Evolutionary conservation across 1,140 invertebrate species (phyloP).

Genomic region (Episyrphus balteatus): DNA sequence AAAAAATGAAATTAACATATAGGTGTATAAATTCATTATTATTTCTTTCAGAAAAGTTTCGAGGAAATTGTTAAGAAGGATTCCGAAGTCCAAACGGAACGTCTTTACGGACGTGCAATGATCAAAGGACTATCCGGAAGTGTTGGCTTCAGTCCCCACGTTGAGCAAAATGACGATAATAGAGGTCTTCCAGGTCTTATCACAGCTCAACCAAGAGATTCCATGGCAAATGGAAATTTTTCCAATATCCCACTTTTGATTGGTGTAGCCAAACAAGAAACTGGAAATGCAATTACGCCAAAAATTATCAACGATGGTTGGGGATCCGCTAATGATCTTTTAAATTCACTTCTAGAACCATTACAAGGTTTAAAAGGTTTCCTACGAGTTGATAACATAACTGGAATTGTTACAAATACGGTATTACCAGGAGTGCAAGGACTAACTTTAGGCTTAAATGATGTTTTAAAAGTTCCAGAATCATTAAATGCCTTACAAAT

Average conservation of each 20-base stretch:
- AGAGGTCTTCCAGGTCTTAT: conserved; percentile 49
- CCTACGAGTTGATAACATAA: conserved; percentile 21
- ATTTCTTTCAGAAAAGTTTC: conserved; percentile 25
- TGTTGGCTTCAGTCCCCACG: conserved; percentile 43
- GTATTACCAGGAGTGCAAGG: conserved; percentile 17
- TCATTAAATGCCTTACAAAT: conserved; percentile 23
- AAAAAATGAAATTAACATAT: no score
- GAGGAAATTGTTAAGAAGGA: conserved; percentile 37
- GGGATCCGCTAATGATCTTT: conserved; percentile 24
- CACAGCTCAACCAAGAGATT: conserved; percentile 42
- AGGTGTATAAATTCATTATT: no score
- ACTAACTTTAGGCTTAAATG: conserved; percentile 23
- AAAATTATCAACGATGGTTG: conserved; percentile 22
- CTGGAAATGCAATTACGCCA: conserved; percentile 37
- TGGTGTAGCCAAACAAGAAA: conserved; percentile 59
- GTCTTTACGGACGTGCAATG: conserved; percentile 38
- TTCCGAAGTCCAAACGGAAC: conserved; percentile 38
- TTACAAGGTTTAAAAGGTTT: conserved; percentile 18
- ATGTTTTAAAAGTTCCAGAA: conserved; percentile 27
- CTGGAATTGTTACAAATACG: conserved; percentile 23
- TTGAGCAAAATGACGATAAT: conserved; percentile 50
- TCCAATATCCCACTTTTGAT: conserved; percentile 53
- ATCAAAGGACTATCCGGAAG: conserved; percentile 37
- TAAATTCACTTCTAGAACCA: conserved; percentile 19
- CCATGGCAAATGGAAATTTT: conserved; percentile 42